Evolutionary conservation across 1,140 invertebrate genomes (phyloP).

Genomic region (Bombus pascuorum): DNA sequence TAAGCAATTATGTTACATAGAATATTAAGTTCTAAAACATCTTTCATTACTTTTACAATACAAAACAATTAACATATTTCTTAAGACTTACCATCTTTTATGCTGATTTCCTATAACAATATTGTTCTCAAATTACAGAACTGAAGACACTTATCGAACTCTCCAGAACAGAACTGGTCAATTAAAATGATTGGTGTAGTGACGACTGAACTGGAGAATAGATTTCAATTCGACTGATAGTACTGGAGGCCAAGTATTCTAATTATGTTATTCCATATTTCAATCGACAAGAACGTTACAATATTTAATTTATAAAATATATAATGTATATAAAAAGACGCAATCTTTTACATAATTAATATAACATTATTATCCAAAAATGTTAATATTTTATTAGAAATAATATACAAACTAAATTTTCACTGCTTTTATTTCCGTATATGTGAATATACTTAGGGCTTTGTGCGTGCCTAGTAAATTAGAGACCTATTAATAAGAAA

Average conservation of each 20-base stretch:
- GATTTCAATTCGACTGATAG: conserved; percentile 36
- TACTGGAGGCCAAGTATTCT: conserved; percentile 21
- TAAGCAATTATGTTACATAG: conserved; percentile 11
- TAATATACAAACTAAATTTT: background rate
- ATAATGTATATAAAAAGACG: too few species aligned
- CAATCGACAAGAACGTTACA: background rate
- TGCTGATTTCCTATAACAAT: background rate
- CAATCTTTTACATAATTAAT: too few species aligned
- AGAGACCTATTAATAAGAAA: background rate
- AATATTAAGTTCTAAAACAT: conserved; percentile 3
- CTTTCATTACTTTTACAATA: conserved; percentile 2
- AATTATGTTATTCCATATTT: background rate
- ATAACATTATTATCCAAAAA: background rate
- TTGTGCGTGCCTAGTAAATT: background rate
- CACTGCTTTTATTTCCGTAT: too few species aligned
- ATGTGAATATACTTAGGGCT: background rate
- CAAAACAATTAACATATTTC: background rate
- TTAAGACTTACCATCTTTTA: conserved; percentile 19
- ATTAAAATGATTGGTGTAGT: conserved; percentile 8
- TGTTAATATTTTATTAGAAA: conserved; percentile 15
- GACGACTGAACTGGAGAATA: conserved; percentile 39
- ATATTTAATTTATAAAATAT: background rate
- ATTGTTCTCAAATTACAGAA: background rate
- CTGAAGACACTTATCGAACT: background rate
- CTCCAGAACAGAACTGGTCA: conserved; percentile 22